Percentiles rank a stretch among this genome's conserved stretches.
These are phyloP conservation scores for Perdita meconis DNA, from an alignment of 2,888 invertebrate genomes.

Conservation along the genomic window DNA sequence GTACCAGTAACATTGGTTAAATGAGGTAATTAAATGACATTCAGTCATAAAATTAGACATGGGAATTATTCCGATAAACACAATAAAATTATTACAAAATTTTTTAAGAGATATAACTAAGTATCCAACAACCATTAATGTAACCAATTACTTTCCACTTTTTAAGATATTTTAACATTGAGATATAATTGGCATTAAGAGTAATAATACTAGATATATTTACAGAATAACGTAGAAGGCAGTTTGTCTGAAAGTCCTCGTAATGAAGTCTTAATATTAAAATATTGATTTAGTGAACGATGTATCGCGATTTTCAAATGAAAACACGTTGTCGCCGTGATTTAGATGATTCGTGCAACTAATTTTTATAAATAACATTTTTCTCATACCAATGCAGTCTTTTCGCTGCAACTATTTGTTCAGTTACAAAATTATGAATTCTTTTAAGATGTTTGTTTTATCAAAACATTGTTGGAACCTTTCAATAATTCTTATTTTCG, in stretches of 20 bases:
- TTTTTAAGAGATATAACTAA: constrained; percentile 58
- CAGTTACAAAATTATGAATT: constrained; percentile 26
- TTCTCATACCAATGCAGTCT: constrained; percentile 5
- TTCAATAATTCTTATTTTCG: constrained; percentile 21
- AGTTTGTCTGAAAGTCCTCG: constrained; percentile 66
- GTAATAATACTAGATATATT: constrained; percentile 80
- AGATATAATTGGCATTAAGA: constrained; percentile 71
- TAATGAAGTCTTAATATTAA: constrained; percentile 41
- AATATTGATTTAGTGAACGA: constrained; percentile 34
- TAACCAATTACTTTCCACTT: constrained; percentile 67
- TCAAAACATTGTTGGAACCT: constrained; percentile 31
- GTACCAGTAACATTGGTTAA: constrained; percentile 80
- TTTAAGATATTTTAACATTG: constrained; percentile 73
- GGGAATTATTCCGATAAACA: constrained; percentile 69
- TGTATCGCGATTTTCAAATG: constrained; percentile 26
- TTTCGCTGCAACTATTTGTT: constrained; percentile 1
- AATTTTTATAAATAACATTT: constrained; percentile 3
- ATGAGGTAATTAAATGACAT: constrained; percentile 80
- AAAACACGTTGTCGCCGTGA: constrained; percentile 8
- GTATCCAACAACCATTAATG: constrained; percentile 69
- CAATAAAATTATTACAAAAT: constrained; percentile 62
- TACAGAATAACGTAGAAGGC: constrained; percentile 77
- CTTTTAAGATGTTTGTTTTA: constrained; percentile 5
- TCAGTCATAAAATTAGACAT: constrained; percentile 77
- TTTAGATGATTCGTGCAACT: constrained; percentile 6